Evolutionary conservation across 2,888 invertebrate genomes (phyloP), one percentile per base, ranked within the genome.

Genomic region (Caenorhabditis wallacei): DNA sequence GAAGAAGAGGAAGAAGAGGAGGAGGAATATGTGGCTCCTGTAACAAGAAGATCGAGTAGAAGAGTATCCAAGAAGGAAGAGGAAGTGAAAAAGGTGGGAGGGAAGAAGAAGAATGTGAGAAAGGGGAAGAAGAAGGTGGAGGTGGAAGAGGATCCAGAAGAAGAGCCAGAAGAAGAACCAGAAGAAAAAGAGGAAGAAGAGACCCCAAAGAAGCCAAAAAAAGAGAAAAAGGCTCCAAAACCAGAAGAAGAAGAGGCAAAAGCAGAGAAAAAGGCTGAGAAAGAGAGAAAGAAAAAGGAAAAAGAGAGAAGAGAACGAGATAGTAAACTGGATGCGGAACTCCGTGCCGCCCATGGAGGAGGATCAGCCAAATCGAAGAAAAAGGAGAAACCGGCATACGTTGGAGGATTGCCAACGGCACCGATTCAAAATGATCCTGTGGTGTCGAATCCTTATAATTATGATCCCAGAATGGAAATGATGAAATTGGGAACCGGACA

Each of bases 381-480:
- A 75, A 87, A 85, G 57, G 82, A 85, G 37, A 84, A 86, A 48
- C 85, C 85, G 13, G 66, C 71, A 40, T 85, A 70, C 57, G 85
- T 82, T 20, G 87, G 85, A 13, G 87, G 87, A 4, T 56, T 85
- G 1, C 87, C 87, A 7, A 70, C 82, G 7, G 51, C 80, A 24
- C 70, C 85, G 1, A 80, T 85, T 54, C 66, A 82, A 61, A 72
- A 56, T 22, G 86, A 82, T 11, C 80, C 85, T 2, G 82, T 74
- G 2, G 82, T 79, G n/a, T 61, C 82, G 10, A 88, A 88, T 72
- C 85, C 84, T 7, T 88, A 88, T 68, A 86, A 87, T 63, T 88
- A 83, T 57, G 87, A 88, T 81, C 88, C 88, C 35, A 83, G 78
- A 51, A 78, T 76, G 71, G 87, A 87, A 48, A 87, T 88, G 66